Percentiles rank a stretch among this genome's conserved stretches.
These are phyloP conservation scores for Tautogolabrus adspersus DNA, from an alignment of 2,113 vertebrate species.

Conservation along the genomic window DNA sequence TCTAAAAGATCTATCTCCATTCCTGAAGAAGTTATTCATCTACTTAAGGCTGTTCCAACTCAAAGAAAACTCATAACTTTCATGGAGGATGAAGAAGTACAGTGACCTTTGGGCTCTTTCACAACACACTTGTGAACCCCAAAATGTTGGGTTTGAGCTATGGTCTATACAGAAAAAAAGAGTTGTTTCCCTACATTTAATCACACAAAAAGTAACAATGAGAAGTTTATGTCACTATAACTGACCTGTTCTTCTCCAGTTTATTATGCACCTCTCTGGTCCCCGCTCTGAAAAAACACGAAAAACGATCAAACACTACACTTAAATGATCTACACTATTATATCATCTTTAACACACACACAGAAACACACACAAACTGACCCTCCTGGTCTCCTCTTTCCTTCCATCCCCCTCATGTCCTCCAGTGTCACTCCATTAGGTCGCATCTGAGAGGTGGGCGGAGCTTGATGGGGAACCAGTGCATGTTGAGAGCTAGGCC, in stretches of 20 bases:
- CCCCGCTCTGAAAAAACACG: conserved; percentile 88
- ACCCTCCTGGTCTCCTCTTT: conserved; percentile 98
- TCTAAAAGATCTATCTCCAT: conserved; percentile 1
- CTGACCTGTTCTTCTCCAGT: conserved; percentile 99
- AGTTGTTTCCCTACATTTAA: not conserved
- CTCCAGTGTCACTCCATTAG: conserved; percentile 86
- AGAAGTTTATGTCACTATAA: conserved; percentile 54
- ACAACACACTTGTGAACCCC: not conserved
- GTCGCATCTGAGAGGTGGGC: conserved; percentile 72
- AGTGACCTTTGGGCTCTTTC: conserved; percentile 4
- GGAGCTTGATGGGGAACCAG: conserved; percentile 85
- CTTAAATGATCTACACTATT: not conserved
- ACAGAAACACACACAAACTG: conserved; percentile 75
- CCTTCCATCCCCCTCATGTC: conserved; percentile 90
- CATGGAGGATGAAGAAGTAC: conserved; percentile 2
- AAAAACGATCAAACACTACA: conserved; percentile 32
- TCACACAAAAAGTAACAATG: not conserved
- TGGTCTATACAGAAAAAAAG: not conserved
- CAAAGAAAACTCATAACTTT: not conserved
- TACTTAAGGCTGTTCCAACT: not conserved
- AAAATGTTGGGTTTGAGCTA: not conserved
- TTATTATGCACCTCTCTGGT: conserved; percentile 99
- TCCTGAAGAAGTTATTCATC: not conserved
- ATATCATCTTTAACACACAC: not conserved
- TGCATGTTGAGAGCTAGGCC: conserved; percentile 85